Evolutionary conservation across 1,140 invertebrate species (phyloP), one percentile per base, ranked within the genome.

Genomic region (Drosophila ironensis): DNA sequence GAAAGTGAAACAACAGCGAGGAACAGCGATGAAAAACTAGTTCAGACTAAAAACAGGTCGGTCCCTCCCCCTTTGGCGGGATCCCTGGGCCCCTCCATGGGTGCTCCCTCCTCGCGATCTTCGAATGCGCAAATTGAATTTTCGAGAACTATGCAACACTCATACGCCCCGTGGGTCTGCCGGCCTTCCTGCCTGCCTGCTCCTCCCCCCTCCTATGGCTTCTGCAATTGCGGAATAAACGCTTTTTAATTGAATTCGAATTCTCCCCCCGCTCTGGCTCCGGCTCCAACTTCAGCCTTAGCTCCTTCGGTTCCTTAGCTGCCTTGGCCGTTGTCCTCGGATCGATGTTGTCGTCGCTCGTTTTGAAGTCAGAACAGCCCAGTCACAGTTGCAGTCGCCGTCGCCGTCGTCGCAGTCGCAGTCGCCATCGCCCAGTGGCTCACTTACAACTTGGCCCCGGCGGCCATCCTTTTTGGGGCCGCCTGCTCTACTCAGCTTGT

Each of bases 181-280:
- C 38, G 48, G 20, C 51, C 33, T 44, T 37, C n/a, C 9, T 0
- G 27, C 20, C 12, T 27, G 6, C 6, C 40, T 14, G 6, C 28
- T 20, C 12, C 17, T 20, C 4, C 22, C n/a, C n/a, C 12, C 24
- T 9, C 22, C 1, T n/a, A n/a, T n/a, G n/a, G 33, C 47, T 40
- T 52, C 48, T 56, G 56, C 75, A 86, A 86, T 80, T 84, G 80
- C 71, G 69, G 78, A 84, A 84, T 84, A 84, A 84, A 84, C 81
- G 81, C 71, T 84, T 84, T 84, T 84, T 84, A 84, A 84, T 84
- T 84, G 80, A 84, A 84, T 84, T 74, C 80, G 80, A 86, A 86
- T 84, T 86, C 81, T 84, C n/a, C n/a, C n/a, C n/a, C n/a, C n/a
- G n/a, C n/a, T n/a, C n/a, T n/a, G n/a, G n/a, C n/a, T n/a, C n/a